Evolutionary conservation across 2,888 invertebrate species (phyloP), one percentile per base, ranked within the genome.

Genomic region (Acrobasis suavella): DNA sequence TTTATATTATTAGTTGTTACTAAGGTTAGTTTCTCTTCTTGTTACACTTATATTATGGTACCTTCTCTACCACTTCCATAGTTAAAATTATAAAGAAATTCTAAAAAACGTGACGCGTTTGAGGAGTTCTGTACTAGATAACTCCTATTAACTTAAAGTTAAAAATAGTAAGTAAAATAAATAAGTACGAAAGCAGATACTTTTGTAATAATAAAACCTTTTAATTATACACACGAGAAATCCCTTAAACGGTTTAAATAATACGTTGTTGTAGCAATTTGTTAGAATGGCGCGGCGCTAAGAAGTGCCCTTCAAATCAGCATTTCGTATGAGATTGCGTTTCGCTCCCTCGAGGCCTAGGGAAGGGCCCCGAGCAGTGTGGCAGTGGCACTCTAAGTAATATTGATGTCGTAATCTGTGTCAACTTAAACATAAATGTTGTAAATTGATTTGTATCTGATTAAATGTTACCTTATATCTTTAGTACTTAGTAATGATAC

Each of bases 271-370:
- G 37, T 64, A 12, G 49, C 52, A 22, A 62, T 62, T 58, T 60
- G 51, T 56, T 17, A 14, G 56, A 46, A 42, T 46, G 22, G 42
- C 42, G 46, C 42, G 42, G 51, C 46, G 22, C 42, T 64, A 65
- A 69, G 71, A 59, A 60, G 60, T 60, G 60, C 60, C 60, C 60
- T 60, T 70, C 73, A 74, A 72, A 76, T 74, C 71, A 75, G 70
- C 75, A 67, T 74, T 74, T 71, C 69, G 66, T 71, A 69, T 66
- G 73, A 69, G 70, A 15, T 52, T 63, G 68, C 67, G 65, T 55
- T 65, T 62, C 51, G 39, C 60, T 60, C 60, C 60, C 60, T 15
- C n/a, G 60, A 42, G 60, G 52, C 7, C 10, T 49, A 22, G n/a
- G 58, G 15, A 10, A 6, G 14, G 22, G 52, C 66, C 65, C 65